Conservation (phyloP, 2,888 invertebrate genomes). For the Rhagium mordax region DNA sequence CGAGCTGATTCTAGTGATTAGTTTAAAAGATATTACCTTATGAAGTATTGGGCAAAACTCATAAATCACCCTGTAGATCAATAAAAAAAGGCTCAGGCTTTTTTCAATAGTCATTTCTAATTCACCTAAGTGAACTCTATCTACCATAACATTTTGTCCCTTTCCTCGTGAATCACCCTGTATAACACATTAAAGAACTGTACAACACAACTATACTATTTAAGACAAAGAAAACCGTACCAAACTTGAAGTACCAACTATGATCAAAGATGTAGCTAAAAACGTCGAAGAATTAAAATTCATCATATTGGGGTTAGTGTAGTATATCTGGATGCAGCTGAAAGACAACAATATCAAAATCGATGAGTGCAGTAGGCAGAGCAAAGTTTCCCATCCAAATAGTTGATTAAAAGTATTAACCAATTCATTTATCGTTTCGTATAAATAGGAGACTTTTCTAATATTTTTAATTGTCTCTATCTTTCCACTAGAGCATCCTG, state of each 20-base stretch:
- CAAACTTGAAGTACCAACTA: not conserved
- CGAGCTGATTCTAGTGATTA: no score
- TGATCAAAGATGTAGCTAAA: not conserved
- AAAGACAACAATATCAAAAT: not conserved
- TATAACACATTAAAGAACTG: no score
- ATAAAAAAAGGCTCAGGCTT: no score
- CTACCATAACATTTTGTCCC: no score
- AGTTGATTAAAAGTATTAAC: not conserved
- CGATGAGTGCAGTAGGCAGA: not conserved
- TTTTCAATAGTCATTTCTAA: no score
- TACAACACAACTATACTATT: no score
- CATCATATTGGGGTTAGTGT: not conserved
- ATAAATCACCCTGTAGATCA: no score
- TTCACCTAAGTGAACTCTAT: no score
- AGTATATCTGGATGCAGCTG: not conserved
- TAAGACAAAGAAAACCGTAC: not conserved
- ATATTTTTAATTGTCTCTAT: not conserved
- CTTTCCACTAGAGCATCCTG: not conserved
- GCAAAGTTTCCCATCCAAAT: constrained; percentile 9
- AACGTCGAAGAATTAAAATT: not conserved
- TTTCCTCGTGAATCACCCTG: no score
- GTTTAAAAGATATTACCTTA: no score
- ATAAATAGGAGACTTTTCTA: not conserved
- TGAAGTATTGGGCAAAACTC: no score
- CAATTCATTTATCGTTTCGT: not conserved